Conservation (phyloP, 1,140 invertebrate species). For the Zaprionus kolodkinae region DNA sequence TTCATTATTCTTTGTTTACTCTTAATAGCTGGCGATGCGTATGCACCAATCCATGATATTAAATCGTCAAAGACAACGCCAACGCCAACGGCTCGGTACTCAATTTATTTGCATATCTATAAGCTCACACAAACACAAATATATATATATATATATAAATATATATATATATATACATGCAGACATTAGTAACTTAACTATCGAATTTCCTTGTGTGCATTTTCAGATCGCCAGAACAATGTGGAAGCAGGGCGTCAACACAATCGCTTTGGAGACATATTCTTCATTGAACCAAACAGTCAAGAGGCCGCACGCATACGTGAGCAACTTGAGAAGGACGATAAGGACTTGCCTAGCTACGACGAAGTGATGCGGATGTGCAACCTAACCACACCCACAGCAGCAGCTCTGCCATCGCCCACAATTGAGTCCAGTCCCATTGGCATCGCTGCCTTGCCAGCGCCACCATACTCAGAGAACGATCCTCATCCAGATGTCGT, state of each 20-base stretch:
- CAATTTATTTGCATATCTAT: not conserved
- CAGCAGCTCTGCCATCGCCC: slow-evolving; percentile 30
- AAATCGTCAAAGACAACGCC: slow-evolving; percentile 43
- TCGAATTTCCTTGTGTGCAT: slow-evolving; percentile 5
- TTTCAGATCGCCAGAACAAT: slow-evolving; percentile 76
- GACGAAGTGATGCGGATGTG: slow-evolving; percentile 83
- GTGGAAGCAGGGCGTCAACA: slow-evolving; percentile 55
- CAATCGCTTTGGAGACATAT: slow-evolving; percentile 71
- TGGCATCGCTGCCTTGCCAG: slow-evolving; percentile 67
- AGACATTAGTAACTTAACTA: not conserved
- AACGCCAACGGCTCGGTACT: slow-evolving; percentile 29
- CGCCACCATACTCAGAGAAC: slow-evolving; percentile 68
- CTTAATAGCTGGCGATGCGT: slow-evolving; percentile 66
- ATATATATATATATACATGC: not conserved
- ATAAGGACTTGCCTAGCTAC: slow-evolving; percentile 79
- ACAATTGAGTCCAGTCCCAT: slow-evolving; percentile 42
- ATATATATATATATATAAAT: not conserved
- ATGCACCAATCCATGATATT: slow-evolving; percentile 52
- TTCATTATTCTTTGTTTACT: slow-evolving; percentile 43
- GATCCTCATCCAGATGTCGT: slow-evolving; percentile 49
- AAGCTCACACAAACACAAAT: not conserved
- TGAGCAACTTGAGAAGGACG: slow-evolving; percentile 78
- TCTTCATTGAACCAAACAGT: slow-evolving; percentile 73
- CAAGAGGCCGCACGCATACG: slow-evolving; percentile 75
- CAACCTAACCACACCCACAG: slow-evolving; percentile 66